Evolutionary conservation across 2,113 vertebrate genomes (phyloP).

Genomic region (Malurus alboscapulatus): DNA sequence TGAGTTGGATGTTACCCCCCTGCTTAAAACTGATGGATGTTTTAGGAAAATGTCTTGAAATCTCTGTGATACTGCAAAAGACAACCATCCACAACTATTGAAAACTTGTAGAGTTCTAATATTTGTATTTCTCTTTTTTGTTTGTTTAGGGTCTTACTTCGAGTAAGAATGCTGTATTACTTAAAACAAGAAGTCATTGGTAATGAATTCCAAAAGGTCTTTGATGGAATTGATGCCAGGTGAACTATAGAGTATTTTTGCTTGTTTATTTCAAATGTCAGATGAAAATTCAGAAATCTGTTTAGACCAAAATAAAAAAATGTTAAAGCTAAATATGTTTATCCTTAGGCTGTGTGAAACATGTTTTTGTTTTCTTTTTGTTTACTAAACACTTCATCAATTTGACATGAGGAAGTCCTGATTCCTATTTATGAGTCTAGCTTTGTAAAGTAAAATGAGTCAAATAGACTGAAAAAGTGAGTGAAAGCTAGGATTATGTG

Average conservation of each 20-base stretch:
- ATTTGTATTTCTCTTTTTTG: neutral
- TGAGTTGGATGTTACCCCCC: neutral
- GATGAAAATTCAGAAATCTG: neutral
- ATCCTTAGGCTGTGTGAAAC: neutral
- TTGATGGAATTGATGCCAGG: slow-evolving; percentile 91
- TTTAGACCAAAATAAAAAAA: neutral
- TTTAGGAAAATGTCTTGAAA: neutral
- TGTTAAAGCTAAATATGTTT: neutral
- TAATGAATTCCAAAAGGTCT: slow-evolving; percentile 87
- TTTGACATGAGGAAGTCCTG: neutral
- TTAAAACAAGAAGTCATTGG: slow-evolving; percentile 99
- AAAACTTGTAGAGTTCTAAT: neutral
- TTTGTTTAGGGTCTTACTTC: slow-evolving; percentile 87
- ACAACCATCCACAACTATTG: neutral
- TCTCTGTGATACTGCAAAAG: neutral
- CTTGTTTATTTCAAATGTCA: neutral
- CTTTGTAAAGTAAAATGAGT: neutral
- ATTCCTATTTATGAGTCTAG: neutral
- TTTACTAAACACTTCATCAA: neutral
- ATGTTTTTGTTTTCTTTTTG: neutral
- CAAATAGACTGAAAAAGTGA: neutral
- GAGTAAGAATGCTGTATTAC: slow-evolving; percentile 99
- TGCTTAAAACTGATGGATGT: neutral
- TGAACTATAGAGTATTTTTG: slow-evolving; percentile 67
- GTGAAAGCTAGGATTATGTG: neutral